These are phyloP conservation scores for Hemitrygon akajei DNA, from an alignment of 2,797 vertebrate species.

Conservation along the genomic window DNA sequence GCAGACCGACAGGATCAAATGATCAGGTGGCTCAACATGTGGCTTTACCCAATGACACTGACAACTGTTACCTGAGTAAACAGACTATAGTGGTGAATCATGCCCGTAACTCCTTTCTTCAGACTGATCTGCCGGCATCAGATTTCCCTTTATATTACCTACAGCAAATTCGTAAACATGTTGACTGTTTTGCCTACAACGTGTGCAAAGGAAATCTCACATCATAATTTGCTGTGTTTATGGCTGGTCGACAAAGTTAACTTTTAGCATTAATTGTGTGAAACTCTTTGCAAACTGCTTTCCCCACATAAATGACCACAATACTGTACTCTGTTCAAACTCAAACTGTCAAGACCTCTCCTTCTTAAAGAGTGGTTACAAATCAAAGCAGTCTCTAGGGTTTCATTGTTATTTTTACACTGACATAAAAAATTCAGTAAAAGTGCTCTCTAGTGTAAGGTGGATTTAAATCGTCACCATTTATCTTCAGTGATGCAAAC, in stretches of 20 bases:
- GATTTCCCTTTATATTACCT: not conserved
- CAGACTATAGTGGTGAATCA: not conserved
- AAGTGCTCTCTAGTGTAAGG: no score
- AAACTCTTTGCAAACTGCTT: not conserved
- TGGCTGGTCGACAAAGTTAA: no score
- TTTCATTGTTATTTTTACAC: not conserved
- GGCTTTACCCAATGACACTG: not conserved
- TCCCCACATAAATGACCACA: not conserved
- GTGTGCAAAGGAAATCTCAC: no score
- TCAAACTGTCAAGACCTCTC: not conserved
- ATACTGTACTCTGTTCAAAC: not conserved
- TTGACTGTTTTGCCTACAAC: not conserved
- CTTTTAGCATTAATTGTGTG: not conserved
- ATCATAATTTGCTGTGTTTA: not conserved
- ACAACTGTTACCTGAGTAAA: not conserved
- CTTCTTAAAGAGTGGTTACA: not conserved
- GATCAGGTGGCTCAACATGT: not conserved
- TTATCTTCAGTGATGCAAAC: not conserved
- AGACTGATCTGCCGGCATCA: no score
- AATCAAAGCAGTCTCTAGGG: not conserved
- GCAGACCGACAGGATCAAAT: slow-evolving; percentile 10
- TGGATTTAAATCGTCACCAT: not conserved
- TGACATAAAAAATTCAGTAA: not conserved
- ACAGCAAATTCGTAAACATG: not conserved
- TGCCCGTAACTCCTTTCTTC: not conserved